These are phyloP conservation scores for Noctuana brunneofusca DNA, from an alignment of 2,888 invertebrate genomes.

Conservation along the genomic window DNA sequence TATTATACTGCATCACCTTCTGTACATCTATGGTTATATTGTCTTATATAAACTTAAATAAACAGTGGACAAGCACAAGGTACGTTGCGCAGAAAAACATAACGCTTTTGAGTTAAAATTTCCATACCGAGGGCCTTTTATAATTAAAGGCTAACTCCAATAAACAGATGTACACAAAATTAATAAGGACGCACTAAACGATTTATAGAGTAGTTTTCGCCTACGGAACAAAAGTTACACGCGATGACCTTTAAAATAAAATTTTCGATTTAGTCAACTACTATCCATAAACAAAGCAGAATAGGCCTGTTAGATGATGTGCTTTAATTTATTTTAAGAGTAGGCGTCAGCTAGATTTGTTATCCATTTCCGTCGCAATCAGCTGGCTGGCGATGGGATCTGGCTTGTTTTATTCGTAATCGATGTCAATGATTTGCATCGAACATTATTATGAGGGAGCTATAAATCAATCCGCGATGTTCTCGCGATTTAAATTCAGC, in stretches of 20 bases:
- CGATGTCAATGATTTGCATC: slow-evolving; percentile 38
- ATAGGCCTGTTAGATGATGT: neutral
- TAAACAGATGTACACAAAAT: too few relatives aligned
- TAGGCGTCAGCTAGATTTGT: slow-evolving; percentile 38
- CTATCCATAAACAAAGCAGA: neutral
- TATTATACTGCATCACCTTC: too few relatives aligned
- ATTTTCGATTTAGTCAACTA: slow-evolving; percentile 53
- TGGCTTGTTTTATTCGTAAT: slow-evolving; percentile 52
- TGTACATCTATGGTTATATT: too few relatives aligned
- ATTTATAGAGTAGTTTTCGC: too few relatives aligned
- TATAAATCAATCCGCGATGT: slow-evolving; percentile 49
- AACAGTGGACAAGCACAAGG: too few relatives aligned
- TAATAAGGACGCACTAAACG: too few relatives aligned
- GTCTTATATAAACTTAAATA: too few relatives aligned
- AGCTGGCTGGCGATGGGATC: slow-evolving; percentile 49
- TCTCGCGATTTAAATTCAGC: slow-evolving; percentile 65
- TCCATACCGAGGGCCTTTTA: too few relatives aligned
- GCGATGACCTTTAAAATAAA: slow-evolving; percentile 11
- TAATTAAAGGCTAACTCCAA: too few relatives aligned
- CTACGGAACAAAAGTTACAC: neutral
- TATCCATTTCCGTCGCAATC: slow-evolving; percentile 59
- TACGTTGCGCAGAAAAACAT: too few relatives aligned
- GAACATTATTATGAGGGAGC: slow-evolving; percentile 30
- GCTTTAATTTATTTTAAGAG: slow-evolving; percentile 32
- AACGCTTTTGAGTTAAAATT: too few relatives aligned